These are phyloP conservation scores for Meda fulgida DNA, from an alignment of 2,797 vertebrate species.

Conservation along the genomic window DNA sequence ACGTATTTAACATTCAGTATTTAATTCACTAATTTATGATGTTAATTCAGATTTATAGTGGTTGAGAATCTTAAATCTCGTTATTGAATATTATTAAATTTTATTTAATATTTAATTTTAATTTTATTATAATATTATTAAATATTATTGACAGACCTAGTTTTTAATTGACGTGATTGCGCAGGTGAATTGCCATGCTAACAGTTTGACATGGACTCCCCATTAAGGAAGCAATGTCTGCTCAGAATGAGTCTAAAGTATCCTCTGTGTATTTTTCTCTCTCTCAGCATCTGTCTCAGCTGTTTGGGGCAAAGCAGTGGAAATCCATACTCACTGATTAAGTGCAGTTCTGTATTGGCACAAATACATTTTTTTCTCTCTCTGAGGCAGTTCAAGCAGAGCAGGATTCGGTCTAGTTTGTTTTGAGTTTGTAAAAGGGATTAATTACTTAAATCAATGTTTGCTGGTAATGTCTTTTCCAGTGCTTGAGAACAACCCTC, in stretches of 20 bases:
- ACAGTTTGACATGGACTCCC: constrained; percentile 1
- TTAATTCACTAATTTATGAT: background rate
- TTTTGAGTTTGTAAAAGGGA: constrained; percentile 9
- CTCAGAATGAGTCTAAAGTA: background rate
- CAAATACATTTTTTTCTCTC: background rate
- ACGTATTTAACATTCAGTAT: background rate
- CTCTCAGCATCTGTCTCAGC: constrained; percentile 3
- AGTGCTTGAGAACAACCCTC: constrained; percentile 3
- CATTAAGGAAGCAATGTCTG: background rate
- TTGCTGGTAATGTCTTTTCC: constrained; percentile 38
- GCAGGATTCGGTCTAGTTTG: constrained; percentile 17
- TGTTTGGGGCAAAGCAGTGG: constrained; percentile 9
- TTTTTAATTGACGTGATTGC: background rate
- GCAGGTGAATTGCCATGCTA: constrained; percentile 1
- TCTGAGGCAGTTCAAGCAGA: background rate
- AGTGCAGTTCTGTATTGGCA: constrained; percentile 4
- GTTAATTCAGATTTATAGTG: background rate
- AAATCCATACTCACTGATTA: constrained; percentile 46
- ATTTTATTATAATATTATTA: too few species aligned
- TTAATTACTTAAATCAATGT: background rate
- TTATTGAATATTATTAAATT: background rate
- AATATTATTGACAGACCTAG: background rate
- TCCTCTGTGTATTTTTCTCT: background rate
- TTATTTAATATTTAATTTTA: too few species aligned
- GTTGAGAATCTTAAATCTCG: background rate